Evolutionary conservation across 2,797 vertebrate species (phyloP), one percentile per base, ranked within the genome.

Genomic region (Coluber constrictor): DNA sequence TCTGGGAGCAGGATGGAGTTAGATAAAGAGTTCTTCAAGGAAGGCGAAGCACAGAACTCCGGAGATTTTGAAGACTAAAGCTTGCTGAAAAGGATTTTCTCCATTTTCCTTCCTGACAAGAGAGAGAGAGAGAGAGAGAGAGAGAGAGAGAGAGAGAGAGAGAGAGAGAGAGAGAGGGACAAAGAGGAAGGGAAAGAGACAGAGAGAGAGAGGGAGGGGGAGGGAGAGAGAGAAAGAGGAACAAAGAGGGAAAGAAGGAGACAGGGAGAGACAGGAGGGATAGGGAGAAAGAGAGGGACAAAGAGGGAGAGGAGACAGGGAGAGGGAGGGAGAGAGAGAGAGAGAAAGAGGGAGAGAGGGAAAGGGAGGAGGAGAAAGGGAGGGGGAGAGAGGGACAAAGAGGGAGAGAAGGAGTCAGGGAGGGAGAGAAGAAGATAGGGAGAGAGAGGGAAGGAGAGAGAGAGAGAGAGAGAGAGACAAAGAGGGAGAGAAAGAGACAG

Each of bases 331-430:
- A 10, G 8, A 23, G 8, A 3, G 3, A 47, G 43, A n/a, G n/a
- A n/a, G n/a, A n/a, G n/a, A n/a, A n/a, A n/a, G n/a, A n/a, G n/a
- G 43, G 25, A 6, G 51, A 51, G 51, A 8, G 51, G 8, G 57
- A 0, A n/a, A n/a, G n/a, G n/a, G n/a, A n/a, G n/a, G n/a, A n/a
- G n/a, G 57, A 1, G 15, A 4, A 15, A 18, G 56, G 4, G 3
- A 18, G 18, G 0, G 4, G 7, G 18, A 37, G 32, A 23, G n/a
- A 7, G 6, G 15, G 2, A 51, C 47, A 47, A 43, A 43, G 47
- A 6, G 47, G n/a, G n/a, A n/a, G n/a, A n/a, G n/a, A n/a, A n/a
- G n/a, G n/a, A n/a, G n/a, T n/a, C n/a, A n/a, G n/a, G n/a, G n/a
- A n/a, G n/a, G n/a, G n/a, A 47, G 51, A 51, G 51, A 51, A 51